Evolutionary conservation across 2,113 vertebrate species (phyloP).

Genomic region (Malurus elegans): DNA sequence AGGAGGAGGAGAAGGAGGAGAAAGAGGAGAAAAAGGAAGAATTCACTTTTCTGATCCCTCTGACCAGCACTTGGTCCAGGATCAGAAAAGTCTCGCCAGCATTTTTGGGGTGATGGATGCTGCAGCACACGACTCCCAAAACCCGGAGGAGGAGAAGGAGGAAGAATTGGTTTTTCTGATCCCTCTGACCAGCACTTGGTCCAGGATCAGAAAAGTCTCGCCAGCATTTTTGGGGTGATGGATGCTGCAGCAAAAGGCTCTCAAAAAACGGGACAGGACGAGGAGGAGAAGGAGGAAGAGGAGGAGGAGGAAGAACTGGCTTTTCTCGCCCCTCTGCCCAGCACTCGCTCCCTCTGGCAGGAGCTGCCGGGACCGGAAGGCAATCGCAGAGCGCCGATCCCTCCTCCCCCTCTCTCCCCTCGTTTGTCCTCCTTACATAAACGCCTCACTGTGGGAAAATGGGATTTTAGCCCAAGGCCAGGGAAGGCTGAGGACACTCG

Average conservation of each 20-base stretch:
- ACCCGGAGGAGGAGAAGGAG: not conserved
- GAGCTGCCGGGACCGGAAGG: not conserved
- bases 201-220: not conserved
- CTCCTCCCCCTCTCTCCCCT: not conserved
- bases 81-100: not conserved
- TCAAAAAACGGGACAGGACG: no score
- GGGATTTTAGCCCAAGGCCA: not conserved
- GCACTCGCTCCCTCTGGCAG: not conserved
- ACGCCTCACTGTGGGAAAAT: not conserved
- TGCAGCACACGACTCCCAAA: not conserved
- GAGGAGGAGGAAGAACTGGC: not conserved
- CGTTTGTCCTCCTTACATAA: not conserved
- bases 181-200: no score
- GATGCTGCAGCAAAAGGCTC: not conserved
- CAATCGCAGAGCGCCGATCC: not conserved
- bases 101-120: not conserved
- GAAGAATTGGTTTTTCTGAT: no score
- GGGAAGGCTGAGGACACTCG: not conserved
- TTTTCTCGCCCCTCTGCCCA: not conserved
- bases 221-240: not conserved
- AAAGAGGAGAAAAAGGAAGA: no score
- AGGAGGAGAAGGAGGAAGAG: not conserved
- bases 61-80: not conserved
- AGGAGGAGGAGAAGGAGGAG: no score
- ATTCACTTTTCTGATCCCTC: no score